Base-by-base conservation (phyloP, 2,113 vertebrate genomes). In the Limnothrissa miodon region DNA sequence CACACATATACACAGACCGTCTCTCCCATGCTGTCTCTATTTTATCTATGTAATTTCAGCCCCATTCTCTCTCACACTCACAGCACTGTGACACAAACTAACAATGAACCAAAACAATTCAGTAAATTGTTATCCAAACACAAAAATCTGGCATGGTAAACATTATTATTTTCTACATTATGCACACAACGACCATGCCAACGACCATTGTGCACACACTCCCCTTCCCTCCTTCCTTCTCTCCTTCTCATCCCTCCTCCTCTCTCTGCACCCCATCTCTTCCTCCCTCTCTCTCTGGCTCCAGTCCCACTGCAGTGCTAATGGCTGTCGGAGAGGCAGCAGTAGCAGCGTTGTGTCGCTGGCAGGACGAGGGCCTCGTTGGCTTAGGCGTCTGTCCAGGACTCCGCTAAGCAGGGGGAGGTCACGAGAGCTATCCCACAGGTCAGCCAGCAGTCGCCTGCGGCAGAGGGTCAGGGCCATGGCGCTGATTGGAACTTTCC, bases 261-360 rank as follows among this genome's bases (percentile, higher is more conserved):
- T 15, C 46, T 29, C 23, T 19, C 6, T 21, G n/a, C n/a, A n/a
- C n/a, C 84, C 81, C 87, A 80, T 87, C 90, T n/a, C 51, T 51
- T n/a, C 21, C 79, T 51, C 59, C 51, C 39, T 42, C 42, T 42
- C 6, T 56, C 51, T 23, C 23, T 56, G 51, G 51, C 51, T 6
- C 51, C 19, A 6, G 51, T 5, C 5, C 1, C 19, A 23, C 51
- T 56, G 51, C 51, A 56, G 51, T 23, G 21, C 51, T 56, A 56
- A 56, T 23, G 23, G 21, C 51, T 56, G 19, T 23, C 19, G 7
- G 48, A 5, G 5, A 56, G 51, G 51, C 51, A 56, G 21, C 19
- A 56, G 51, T 19, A 56, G 51, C 51, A 23, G 51, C 23, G 19
- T 19, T 56, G 17, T n/a, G 51, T 56, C 4, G 2, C 51, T 56